Percentiles rank a stretch among this genome's conserved stretches.
Conservation (phyloP, 2,113 vertebrate genomes). For the Aspiorhynchus laticeps region DNA sequence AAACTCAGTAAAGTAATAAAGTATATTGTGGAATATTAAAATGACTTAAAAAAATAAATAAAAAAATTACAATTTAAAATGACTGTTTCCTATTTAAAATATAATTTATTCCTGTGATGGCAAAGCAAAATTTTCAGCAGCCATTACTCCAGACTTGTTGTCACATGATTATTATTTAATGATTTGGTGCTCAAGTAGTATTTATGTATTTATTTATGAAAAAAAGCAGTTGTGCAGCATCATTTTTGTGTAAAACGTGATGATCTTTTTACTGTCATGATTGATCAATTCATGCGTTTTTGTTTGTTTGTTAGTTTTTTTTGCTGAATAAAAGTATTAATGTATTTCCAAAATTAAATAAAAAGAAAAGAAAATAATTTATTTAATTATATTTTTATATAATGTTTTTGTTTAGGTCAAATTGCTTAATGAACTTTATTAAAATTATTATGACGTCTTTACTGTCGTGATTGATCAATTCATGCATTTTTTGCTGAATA, state of each 20-base stretch:
- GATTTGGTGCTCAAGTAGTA: not conserved
- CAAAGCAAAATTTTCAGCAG: not conserved
- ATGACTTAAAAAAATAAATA: too few relatives aligned
- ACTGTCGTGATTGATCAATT: not conserved
- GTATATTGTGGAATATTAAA: too few relatives aligned
- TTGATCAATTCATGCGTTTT: not conserved
- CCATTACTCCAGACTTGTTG: not conserved
- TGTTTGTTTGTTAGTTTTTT: too few relatives aligned
- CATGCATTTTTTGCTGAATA: not conserved
- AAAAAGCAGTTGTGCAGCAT: too few relatives aligned
- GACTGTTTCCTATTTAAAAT: too few relatives aligned
- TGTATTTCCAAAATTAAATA: too few relatives aligned
- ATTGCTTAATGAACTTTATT: too few relatives aligned
- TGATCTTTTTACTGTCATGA: not conserved
- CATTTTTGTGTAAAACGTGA: not conserved
- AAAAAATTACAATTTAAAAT: too few relatives aligned
- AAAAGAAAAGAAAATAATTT: too few relatives aligned
- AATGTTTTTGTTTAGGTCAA: too few relatives aligned
- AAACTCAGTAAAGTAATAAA: not conserved
- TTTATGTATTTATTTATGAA: not conserved
- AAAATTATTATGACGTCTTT: not conserved
- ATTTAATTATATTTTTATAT: too few relatives aligned
- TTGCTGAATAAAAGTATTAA: not conserved
- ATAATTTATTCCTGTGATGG: not conserved
- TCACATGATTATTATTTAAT: not conserved